phyloP scores from a whole-genome alignment of 2,888 invertebrate species.

The Flexamia atlantica region DNA sequence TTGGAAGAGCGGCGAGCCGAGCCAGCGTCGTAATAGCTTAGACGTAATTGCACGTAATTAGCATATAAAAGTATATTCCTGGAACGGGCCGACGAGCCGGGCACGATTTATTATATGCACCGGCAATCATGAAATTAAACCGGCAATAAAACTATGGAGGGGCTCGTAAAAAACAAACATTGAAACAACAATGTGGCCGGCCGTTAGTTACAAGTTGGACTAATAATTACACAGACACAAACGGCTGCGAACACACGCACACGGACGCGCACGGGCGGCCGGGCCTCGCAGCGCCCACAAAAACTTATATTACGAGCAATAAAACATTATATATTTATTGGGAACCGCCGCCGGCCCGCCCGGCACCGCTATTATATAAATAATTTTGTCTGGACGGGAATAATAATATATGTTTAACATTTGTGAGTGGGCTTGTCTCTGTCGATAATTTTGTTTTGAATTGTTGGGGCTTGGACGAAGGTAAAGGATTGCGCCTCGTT shows the following conservation, averaged over 20 bases:
- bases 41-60: constrained; percentile 32
- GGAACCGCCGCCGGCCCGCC: neutral
- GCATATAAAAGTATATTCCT: constrained; percentile 51
- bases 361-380: constrained; percentile 58
- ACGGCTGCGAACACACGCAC: neutral
- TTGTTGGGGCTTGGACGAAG: no score
- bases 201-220: constrained; percentile 42
- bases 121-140: constrained; percentile 59
- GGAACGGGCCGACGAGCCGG: constrained; percentile 7
- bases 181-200: constrained; percentile 41
- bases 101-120: constrained; percentile 54
- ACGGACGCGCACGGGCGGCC: neutral
- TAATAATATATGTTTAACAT: constrained; percentile 41
- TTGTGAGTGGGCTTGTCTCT: neutral
- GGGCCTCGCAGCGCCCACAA: constrained; percentile 26
- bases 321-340: constrained; percentile 62
- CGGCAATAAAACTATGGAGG: constrained; percentile 56
- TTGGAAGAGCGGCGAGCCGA: constrained; percentile 20
- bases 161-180: constrained; percentile 56
- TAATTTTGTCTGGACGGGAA: constrained; percentile 42
- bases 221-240: constrained; percentile 55
- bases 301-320: constrained; percentile 55
- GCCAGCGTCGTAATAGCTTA: neutral
- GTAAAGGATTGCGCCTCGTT: no score
- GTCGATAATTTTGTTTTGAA: neutral